Percentiles rank a stretch among this genome's conserved stretches.
Conservation (phyloP, 2,113 vertebrate species). For the Chloroceryle aenea region DNA sequence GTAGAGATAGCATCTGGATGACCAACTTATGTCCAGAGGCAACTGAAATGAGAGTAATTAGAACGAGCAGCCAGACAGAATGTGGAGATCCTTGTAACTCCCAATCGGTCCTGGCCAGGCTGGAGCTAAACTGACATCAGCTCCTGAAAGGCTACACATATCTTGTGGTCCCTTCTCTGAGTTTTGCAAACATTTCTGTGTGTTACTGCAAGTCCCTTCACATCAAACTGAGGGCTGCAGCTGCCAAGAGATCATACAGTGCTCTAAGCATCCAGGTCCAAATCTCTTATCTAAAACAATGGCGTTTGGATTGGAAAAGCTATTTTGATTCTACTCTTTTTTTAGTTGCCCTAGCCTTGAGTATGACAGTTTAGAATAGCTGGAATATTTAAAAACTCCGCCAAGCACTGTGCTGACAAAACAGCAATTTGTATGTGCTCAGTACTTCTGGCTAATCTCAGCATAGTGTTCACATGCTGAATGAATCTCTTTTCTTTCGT, state of each 20-base stretch:
- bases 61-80: background rate
- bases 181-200: background rate
- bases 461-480: slow-evolving; percentile 49
- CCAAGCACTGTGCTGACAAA: background rate
- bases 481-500: slow-evolving; percentile 61
- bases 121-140: background rate
- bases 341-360: slow-evolving; percentile 10
- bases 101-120: background rate
- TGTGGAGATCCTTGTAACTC: background rate
- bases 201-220: background rate
- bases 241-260: background rate
- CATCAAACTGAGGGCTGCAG: background rate
- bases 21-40: background rate
- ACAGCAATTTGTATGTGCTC: slow-evolving; percentile 32
- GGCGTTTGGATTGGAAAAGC: slow-evolving; percentile 4
- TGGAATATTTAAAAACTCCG: slow-evolving; percentile 43
- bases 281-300: slow-evolving; percentile 11
- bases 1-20: background rate
- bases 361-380: slow-evolving; percentile 28
- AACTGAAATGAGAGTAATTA: slow-evolving; percentile 23
- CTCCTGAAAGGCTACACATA: background rate
- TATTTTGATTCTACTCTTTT: slow-evolving; percentile 38
- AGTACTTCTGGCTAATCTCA: slow-evolving; percentile 52
- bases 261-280: slow-evolving; percentile 10
- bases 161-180: background rate